Conservation (phyloP, 2,888 invertebrate species). For the Himalopsyche tibetana region DNA sequence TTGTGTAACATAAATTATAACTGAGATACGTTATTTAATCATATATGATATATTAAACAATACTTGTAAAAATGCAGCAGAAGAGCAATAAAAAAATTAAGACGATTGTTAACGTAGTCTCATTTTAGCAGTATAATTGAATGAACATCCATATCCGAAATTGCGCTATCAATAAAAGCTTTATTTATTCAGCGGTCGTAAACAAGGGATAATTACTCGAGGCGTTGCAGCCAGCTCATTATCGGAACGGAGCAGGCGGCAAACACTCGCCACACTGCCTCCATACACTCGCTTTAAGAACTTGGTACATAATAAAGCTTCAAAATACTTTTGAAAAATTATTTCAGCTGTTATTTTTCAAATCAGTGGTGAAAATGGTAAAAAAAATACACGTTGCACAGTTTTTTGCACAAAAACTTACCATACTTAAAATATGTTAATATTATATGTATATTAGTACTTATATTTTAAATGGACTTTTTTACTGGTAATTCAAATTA, state of each 20-base stretch:
- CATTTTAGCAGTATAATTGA: not conserved
- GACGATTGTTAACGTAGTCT: not conserved
- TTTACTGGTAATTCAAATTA: too few species aligned
- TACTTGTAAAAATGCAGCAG: too few species aligned
- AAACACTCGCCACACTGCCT: not conserved
- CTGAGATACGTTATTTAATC: too few species aligned
- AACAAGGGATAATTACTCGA: constrained; percentile 45
- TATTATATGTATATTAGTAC: too few species aligned
- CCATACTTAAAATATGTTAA: too few species aligned
- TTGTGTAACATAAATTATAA: too few species aligned
- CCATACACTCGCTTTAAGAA: not conserved
- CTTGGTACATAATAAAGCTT: constrained; percentile 17
- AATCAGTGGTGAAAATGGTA: constrained; percentile 28
- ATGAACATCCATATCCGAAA: constrained; percentile 5
- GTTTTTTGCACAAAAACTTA: too few species aligned
- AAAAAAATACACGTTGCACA: not conserved
- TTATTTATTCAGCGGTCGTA: constrained; percentile 47
- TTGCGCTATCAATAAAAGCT: not conserved
- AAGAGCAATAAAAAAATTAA: too few species aligned
- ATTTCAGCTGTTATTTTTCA: not conserved
- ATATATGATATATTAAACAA: too few species aligned
- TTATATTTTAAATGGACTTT: too few species aligned
- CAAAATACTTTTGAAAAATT: not conserved
- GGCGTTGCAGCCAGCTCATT: constrained; percentile 37
- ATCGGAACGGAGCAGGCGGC: constrained; percentile 16